Evolutionary conservation across 2,888 invertebrate genomes (phyloP), one percentile per base, ranked within the genome.

Genomic region (Leistus spinibarbis): DNA sequence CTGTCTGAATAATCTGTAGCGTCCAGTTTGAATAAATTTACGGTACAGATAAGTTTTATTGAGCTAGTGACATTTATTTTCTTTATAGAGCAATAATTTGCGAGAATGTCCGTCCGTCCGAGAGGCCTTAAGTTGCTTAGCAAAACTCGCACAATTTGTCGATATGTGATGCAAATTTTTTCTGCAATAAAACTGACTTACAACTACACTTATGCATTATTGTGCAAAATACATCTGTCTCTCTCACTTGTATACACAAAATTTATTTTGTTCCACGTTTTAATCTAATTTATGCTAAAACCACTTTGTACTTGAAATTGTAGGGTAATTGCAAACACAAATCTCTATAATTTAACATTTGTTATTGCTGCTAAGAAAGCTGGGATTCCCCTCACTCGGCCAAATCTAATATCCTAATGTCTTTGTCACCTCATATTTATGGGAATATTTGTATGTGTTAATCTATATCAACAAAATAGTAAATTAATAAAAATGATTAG

Each of bases 21-120:
- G 13, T 40, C 40, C 4, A 40, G 40, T 40, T 40, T 19, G 60
- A 60, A 75, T 69, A 69, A 75, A 75, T 75, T 75, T 69, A 64
- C 68, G 40, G 23, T 24, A 54, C 75, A 62, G 75, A 75, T 75
- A 75, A 75, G 63, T 75, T 75, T 75, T 75, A 75, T 75, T 75
- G 69, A 65, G 54, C 57, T 19, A 54, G 63, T 24, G 75, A 75
- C 75, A 69, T 75, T 75, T 75, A 75, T 75, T 75, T 75, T 75
- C 69, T 75, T 75, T 75, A 75, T 75, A 75, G 75, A 75, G 75
- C 69, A 68, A 75, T 75, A 75, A 75, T 75, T 75, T 75, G 63
- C 63, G 63, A 69, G 20, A 60, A 54, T 63, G 27, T 69, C 24
- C 67, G 54, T 19, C 64, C 22, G 7, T 40, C 5, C 7, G 40